Conservation (phyloP, 2,797 vertebrate species). For the Hemibagrus guttatus region DNA sequence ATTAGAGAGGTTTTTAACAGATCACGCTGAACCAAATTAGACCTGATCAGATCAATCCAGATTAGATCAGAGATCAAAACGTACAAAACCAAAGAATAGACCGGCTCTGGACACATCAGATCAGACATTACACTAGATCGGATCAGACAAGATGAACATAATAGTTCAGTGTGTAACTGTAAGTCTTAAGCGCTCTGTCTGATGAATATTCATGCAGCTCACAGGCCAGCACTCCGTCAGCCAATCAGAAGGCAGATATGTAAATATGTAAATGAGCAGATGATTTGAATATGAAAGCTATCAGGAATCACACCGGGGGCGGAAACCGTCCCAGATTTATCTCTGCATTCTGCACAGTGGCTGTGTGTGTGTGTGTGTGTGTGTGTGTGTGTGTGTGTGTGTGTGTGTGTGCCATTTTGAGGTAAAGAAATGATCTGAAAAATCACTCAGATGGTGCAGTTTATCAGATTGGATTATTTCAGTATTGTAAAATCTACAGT, state of each 20-base stretch:
- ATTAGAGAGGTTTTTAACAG: neutral
- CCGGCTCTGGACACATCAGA: neutral
- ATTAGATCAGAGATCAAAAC: neutral
- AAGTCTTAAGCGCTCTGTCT: neutral
- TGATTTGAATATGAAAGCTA: neutral
- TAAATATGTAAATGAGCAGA: conserved; percentile 5
- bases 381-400: neutral
- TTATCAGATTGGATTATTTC: neutral
- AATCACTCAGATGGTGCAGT: neutral
- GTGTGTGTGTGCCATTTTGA: neutral
- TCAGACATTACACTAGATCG: neutral
- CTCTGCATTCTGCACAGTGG: neutral
- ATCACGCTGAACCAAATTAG: neutral
- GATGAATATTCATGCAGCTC: neutral
- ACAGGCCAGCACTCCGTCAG: neutral
- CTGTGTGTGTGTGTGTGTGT: neutral
- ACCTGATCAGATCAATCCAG: neutral
- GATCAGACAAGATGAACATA: neutral
- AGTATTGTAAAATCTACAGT: neutral
- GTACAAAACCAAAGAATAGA: neutral
- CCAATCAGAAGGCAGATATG: conserved; percentile 8
- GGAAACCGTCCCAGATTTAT: neutral
- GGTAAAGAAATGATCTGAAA: no score
- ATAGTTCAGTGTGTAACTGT: neutral
- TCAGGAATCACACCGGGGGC: neutral